These are phyloP conservation scores for Ennomos quercinarius DNA, from an alignment of 2,888 invertebrate species.

Conservation along the genomic window DNA sequence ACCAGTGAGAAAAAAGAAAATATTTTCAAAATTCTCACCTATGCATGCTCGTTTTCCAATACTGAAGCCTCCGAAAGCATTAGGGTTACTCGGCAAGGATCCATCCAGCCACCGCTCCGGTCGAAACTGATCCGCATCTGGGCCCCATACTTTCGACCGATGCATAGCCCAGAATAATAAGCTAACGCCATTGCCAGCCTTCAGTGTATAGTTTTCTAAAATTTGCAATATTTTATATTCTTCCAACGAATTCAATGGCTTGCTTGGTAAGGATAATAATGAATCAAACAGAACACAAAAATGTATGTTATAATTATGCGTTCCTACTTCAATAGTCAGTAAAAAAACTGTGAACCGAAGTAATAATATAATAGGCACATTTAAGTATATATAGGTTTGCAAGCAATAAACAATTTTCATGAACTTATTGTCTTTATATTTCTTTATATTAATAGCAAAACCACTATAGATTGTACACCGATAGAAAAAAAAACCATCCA, in stretches of 20 bases:
- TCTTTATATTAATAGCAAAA: too few relatives aligned
- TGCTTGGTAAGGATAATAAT: too few relatives aligned
- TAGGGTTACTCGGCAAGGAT: slow-evolving; percentile 13
- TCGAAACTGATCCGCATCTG: slow-evolving; percentile 31
- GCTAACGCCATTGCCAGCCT: slow-evolving; percentile 21
- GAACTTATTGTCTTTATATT: too few relatives aligned
- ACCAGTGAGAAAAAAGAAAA: neutral
- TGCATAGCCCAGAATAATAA: slow-evolving; percentile 23
- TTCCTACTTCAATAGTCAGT: too few relatives aligned
- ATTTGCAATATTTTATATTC: neutral
- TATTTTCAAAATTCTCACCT: slow-evolving; percentile 25
- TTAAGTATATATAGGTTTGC: too few relatives aligned
- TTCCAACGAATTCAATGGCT: too few relatives aligned
- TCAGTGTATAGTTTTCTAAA: slow-evolving; percentile 32
- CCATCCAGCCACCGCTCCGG: slow-evolving; percentile 38
- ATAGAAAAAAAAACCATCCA: too few relatives aligned
- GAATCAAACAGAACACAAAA: neutral
- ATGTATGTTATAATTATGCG: neutral
- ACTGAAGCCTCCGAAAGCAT: slow-evolving; percentile 30
- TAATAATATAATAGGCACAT: too few relatives aligned
- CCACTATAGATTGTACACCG: too few relatives aligned
- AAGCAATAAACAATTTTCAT: too few relatives aligned
- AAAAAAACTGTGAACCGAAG: too few relatives aligned
- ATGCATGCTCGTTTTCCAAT: slow-evolving; percentile 39
- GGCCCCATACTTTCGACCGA: slow-evolving; percentile 34